Evolutionary conservation across 2,113 vertebrate species (phyloP).

Genomic region (Psophia crepitans): DNA sequence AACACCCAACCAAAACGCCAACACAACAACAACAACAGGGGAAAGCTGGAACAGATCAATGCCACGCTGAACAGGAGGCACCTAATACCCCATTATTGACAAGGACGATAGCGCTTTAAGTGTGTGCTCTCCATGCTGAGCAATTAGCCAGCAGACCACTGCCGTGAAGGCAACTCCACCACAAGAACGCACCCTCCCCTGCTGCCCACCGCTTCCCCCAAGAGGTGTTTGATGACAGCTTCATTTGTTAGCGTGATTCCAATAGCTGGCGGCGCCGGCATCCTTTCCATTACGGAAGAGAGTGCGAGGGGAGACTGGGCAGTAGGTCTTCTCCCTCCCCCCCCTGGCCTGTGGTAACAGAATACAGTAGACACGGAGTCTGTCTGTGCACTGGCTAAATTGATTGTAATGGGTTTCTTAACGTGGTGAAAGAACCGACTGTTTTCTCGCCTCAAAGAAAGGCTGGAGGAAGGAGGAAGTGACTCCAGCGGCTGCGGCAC

Average conservation of each 20-base stretch:
- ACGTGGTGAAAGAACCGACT: conserved; percentile 86
- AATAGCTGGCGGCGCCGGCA: conserved; percentile 78
- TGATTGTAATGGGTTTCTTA: conserved; percentile 93
- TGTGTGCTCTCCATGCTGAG: conserved; percentile 74
- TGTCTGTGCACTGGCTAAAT: conserved; percentile 86
- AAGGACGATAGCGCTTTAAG: conserved; percentile 81
- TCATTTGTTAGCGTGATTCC: conserved; percentile 71
- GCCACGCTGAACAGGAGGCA: conserved; percentile 66
- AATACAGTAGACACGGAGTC: conserved; percentile 91
- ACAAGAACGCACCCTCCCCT: background rate
- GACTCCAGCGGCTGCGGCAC: conserved; percentile 80
- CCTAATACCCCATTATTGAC: conserved; percentile 85
- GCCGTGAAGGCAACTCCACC: conserved; percentile 62
- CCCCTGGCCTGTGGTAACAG: conserved; percentile 79
- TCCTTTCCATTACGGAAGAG: conserved; percentile 81
- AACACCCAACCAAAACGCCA: background rate
- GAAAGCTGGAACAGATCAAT: conserved; percentile 86
- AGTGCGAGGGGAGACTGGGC: conserved; percentile 54
- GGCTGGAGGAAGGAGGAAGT: conserved; percentile 74
- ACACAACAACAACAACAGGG: conserved; percentile 55
- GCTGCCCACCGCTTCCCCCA: conserved; percentile 49
- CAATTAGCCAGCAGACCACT: conserved; percentile 74
- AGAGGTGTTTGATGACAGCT: conserved; percentile 76
- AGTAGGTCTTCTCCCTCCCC: background rate
- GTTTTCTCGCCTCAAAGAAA: conserved; percentile 93